phyloP scores from a whole-genome alignment of 1,140 invertebrate genomes.

The Sycobia sp. region DNA sequence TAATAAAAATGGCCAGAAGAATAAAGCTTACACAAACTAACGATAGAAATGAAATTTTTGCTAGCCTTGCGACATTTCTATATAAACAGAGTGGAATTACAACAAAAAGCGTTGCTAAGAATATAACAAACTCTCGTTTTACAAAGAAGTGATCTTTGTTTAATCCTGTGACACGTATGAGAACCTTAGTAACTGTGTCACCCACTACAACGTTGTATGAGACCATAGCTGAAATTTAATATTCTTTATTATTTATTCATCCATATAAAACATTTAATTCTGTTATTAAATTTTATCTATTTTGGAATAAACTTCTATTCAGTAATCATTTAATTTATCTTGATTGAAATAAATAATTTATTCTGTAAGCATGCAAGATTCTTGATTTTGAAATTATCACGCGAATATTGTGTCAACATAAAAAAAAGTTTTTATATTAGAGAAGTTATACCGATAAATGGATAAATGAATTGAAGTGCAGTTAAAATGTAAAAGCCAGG shows the following conservation, averaged over 20 bases:
- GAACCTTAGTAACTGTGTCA: constrained; percentile 85
- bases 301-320: too few relatives aligned
- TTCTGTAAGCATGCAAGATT: too few relatives aligned
- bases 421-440: too few relatives aligned
- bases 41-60: constrained; percentile 81
- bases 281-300: too few relatives aligned
- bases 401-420: too few relatives aligned
- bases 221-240: constrained; percentile 76
- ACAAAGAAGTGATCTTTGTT: constrained; percentile 64
- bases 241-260: too few relatives aligned
- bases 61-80: constrained; percentile 78
- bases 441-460: constrained; percentile 89
- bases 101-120: constrained; percentile 75
- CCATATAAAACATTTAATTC: too few relatives aligned
- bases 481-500: constrained; percentile 81
- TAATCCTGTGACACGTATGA: constrained; percentile 70
- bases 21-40: constrained; percentile 78
- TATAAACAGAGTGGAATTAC: constrained; percentile 84
- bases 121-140: constrained; percentile 78
- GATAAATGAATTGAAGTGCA: constrained; percentile 82
- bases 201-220: constrained; percentile 91
- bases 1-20: constrained; percentile 72
- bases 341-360: too few relatives aligned
- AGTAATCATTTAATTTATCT: too few relatives aligned
- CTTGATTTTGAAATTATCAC: too few relatives aligned